phyloP scores from a whole-genome alignment of 2,797 vertebrate species.

The Petrocephalus schoutedeni region DNA sequence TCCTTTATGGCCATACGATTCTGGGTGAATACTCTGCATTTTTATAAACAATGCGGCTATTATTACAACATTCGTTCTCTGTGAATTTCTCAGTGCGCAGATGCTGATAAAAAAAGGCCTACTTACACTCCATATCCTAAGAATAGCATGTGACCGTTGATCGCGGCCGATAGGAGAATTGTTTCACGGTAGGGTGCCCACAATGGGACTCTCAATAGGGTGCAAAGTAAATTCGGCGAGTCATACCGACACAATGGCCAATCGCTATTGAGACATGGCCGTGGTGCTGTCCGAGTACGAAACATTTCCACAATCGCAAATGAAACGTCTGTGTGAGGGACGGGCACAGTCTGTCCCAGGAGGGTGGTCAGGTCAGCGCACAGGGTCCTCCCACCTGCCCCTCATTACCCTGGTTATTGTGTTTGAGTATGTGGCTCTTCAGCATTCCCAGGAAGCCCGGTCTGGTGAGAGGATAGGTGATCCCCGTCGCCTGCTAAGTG shows the following conservation, averaged over 20 bases:
- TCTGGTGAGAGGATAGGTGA: too few relatives aligned
- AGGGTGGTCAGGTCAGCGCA: not conserved
- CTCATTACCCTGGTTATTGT: not conserved
- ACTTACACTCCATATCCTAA: not conserved
- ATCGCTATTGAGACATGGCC: not conserved
- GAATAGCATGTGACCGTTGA: slow-evolving; percentile 13
- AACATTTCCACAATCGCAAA: not conserved
- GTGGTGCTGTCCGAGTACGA: not conserved
- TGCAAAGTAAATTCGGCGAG: not conserved
- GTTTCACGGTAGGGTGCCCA: not conserved
- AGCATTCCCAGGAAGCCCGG: too few relatives aligned
- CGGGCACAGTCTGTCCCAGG: not conserved
- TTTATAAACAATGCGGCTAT: slow-evolving; percentile 7
- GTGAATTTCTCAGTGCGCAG: slow-evolving; percentile 13
- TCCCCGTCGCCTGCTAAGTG: not conserved
- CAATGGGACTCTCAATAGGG: not conserved
- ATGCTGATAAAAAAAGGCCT: not conserved
- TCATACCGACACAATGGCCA: not conserved
- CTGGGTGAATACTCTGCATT: not conserved
- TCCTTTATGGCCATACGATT: not conserved
- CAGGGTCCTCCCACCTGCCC: not conserved
- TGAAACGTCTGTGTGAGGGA: not conserved
- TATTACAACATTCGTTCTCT: not conserved
- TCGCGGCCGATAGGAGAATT: not conserved
- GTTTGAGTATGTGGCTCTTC: too few relatives aligned